Evolutionary conservation across 1,140 invertebrate genomes (phyloP).

Genomic region (Hyphantria cunea): DNA sequence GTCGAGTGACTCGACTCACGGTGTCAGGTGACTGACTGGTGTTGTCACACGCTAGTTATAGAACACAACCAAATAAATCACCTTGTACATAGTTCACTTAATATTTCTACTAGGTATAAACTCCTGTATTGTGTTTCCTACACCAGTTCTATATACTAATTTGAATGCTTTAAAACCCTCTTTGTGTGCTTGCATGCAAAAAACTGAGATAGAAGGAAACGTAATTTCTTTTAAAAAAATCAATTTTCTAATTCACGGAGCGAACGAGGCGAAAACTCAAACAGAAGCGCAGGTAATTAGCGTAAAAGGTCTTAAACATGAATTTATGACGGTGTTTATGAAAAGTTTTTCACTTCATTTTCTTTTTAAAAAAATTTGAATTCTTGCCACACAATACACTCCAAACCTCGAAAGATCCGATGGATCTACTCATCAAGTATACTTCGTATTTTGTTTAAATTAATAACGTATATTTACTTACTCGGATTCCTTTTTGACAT

Average conservation of each 20-base stretch:
- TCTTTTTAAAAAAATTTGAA: constrained; percentile 62
- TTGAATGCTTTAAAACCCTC: no score
- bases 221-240: constrained; percentile 76
- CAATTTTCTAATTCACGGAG: constrained; percentile 74
- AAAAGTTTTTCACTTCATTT: constrained; percentile 71
- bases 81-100: no score
- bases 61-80: no score
- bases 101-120: no score
- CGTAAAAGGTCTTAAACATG: constrained; percentile 79
- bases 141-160: no score
- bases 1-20: constrained; percentile 48
- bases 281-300: constrained; percentile 65
- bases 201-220: constrained; percentile 52
- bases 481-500: constrained; percentile 56
- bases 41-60: constrained; percentile 19
- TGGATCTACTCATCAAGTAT: constrained; percentile 46
- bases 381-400: constrained; percentile 73
- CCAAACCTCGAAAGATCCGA: constrained; percentile 55
- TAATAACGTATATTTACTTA: constrained; percentile 43
- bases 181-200: neutral
- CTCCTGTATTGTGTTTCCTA: no score
- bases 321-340: constrained; percentile 81
- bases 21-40: constrained; percentile 56
- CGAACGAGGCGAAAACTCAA: constrained; percentile 50
- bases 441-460: constrained; percentile 26